Evolutionary conservation across 2,797 vertebrate genomes (phyloP).

Genomic region (Cryptoprocta ferox): DNA sequence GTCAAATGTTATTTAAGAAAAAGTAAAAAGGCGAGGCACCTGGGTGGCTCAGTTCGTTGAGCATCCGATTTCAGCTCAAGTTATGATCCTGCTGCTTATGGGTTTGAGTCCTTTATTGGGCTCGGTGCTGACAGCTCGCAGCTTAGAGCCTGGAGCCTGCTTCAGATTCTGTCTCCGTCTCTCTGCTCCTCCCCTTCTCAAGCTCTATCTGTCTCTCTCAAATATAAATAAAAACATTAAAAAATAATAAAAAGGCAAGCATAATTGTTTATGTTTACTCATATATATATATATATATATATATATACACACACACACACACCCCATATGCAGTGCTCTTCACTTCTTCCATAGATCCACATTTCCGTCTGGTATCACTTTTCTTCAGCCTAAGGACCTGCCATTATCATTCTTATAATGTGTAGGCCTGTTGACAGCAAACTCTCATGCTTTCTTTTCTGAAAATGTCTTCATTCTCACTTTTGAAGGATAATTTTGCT

Average conservation of each 20-base stretch:
- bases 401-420: not conserved
- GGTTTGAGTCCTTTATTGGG: not conserved
- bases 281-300: not conserved
- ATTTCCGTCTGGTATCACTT: constrained; percentile 32
- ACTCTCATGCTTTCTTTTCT: not conserved
- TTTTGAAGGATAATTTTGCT: constrained; percentile 17
- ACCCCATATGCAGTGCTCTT: not conserved
- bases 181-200: not conserved
- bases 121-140: not conserved
- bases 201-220: too few relatives aligned
- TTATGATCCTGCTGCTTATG: not conserved
- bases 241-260: not conserved
- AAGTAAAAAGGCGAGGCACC: not conserved
- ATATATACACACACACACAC: too few relatives aligned
- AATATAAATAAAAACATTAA: not conserved
- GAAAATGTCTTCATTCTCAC: not conserved
- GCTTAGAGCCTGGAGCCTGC: not conserved
- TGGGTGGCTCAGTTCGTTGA: too few relatives aligned
- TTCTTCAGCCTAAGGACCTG: not conserved
- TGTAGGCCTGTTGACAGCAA: not conserved
- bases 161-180: not conserved
- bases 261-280: not conserved
- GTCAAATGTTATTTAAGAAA: not conserved
- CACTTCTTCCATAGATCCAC: not conserved
- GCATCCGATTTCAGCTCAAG: too few relatives aligned